phyloP scores from a whole-genome alignment of 1,140 invertebrate species.

The Thaumatotibia leucotreta region DNA sequence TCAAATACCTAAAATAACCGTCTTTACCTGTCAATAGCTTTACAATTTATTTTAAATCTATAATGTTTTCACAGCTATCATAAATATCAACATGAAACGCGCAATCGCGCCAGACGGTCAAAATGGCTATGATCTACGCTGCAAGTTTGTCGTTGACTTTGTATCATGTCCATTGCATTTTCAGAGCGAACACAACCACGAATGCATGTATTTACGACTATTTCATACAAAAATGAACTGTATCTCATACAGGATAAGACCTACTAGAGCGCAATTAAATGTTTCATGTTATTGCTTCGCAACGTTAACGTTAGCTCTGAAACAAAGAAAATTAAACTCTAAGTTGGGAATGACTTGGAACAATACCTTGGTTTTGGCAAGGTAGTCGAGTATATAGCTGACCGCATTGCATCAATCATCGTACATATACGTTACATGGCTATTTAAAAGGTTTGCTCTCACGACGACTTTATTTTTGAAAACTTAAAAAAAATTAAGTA shows the following conservation, averaged over 20 bases:
- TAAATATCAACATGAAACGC: neutral
- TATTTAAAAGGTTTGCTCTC: neutral
- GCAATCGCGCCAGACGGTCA: constrained; percentile 1
- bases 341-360: neutral
- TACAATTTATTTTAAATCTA: neutral
- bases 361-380: neutral
- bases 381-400: neutral
- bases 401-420: constrained; percentile 1
- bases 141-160: constrained; percentile 40
- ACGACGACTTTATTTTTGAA: neutral
- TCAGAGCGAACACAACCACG: constrained; percentile 15
- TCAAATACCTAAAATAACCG: no score
- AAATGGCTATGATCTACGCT: constrained; percentile 32
- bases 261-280: neutral
- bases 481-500: no score
- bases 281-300: neutral
- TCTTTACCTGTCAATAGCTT: neutral
- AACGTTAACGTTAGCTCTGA: neutral
- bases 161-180: constrained; percentile 32
- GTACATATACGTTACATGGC: neutral
- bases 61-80: neutral
- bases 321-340: neutral
- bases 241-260: neutral
- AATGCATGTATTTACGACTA: neutral
- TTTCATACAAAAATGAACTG: neutral